Conservation (phyloP, 2,888 invertebrate genomes). For the Hemicrepidius hirtus region DNA sequence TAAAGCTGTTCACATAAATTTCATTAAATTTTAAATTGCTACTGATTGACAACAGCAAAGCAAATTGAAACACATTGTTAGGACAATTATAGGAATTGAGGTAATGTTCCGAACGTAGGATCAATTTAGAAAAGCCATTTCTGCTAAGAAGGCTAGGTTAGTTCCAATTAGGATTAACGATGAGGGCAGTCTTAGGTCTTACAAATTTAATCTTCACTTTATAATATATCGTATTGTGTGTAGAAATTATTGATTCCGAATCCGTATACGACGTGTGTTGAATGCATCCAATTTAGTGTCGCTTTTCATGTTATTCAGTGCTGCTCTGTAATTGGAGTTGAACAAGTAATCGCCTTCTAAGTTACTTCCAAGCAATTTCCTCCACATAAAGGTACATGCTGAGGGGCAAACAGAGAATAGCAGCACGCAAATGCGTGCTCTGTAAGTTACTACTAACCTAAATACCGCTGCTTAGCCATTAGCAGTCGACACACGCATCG, state of each 20-base stretch:
- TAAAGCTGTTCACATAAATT: no score
- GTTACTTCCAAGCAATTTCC: constrained; percentile 53
- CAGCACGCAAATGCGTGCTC: constrained; percentile 46
- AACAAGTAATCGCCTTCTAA: constrained; percentile 50
- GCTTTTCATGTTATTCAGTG: constrained; percentile 40
- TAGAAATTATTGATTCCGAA: constrained; percentile 22
- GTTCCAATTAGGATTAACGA: background rate
- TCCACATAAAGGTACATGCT: constrained; percentile 43
- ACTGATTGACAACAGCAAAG: no score
- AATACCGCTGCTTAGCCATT: constrained; percentile 39
- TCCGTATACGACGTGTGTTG: constrained; percentile 19
- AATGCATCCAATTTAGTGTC: constrained; percentile 35
- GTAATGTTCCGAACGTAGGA: no score
- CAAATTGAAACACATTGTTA: no score
- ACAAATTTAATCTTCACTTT: background rate
- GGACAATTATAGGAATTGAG: no score
- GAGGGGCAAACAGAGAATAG: constrained; percentile 31
- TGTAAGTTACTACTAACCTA: constrained; percentile 48
- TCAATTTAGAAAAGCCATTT: no score
- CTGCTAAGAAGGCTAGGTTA: no score
- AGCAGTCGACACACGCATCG: constrained; percentile 43
- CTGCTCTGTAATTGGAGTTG: constrained; percentile 41
- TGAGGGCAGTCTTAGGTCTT: no score
- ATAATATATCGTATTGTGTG: background rate
- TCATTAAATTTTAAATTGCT: no score